These are phyloP conservation scores for Trichogramma pretiosum DNA, from an alignment of 1,140 invertebrate species.

Conservation along the genomic window DNA sequence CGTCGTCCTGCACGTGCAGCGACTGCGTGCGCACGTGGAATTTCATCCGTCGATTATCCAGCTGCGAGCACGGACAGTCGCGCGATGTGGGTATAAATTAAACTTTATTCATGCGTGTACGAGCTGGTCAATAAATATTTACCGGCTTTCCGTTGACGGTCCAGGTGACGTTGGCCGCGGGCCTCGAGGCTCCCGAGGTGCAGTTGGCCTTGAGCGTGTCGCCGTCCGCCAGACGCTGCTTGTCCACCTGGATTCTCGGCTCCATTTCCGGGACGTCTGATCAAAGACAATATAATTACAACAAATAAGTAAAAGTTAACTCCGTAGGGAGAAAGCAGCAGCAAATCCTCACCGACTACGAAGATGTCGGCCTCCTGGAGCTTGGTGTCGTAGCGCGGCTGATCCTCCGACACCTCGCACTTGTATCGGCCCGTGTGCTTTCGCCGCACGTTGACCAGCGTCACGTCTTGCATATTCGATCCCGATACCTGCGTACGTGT, in stretches of 20 bases:
- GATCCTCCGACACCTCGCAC: slow-evolving; percentile 67
- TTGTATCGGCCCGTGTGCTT: slow-evolving; percentile 61
- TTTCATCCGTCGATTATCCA: slow-evolving; percentile 24
- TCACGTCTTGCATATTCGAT: slow-evolving; percentile 49
- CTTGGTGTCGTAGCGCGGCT: no score
- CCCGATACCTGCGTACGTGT: slow-evolving; percentile 42
- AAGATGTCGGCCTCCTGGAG: slow-evolving; percentile 53
- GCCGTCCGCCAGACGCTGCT: slow-evolving; percentile 44
- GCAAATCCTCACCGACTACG: slow-evolving; percentile 60
- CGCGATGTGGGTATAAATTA: no score
- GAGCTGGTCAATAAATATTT: no score
- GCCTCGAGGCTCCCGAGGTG: slow-evolving; percentile 63
- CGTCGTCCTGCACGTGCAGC: slow-evolving; percentile 9
- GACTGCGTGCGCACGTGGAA: slow-evolving; percentile 20
- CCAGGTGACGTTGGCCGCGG: slow-evolving; percentile 72
- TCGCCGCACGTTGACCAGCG: slow-evolving; percentile 47
- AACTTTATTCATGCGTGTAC: no score
- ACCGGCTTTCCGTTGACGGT: slow-evolving; percentile 72
- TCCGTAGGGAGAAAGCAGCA: no score
- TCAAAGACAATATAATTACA: slow-evolving; percentile 19
- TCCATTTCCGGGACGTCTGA: slow-evolving; percentile 41
- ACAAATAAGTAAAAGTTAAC: background rate
- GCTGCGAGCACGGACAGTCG: no score
- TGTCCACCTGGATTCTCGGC: slow-evolving; percentile 36
- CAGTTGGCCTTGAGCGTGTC: slow-evolving; percentile 68